These are phyloP conservation scores for Ichneumoninae sp. DNA, from an alignment of 2,888 invertebrate species.

Conservation along the genomic window DNA sequence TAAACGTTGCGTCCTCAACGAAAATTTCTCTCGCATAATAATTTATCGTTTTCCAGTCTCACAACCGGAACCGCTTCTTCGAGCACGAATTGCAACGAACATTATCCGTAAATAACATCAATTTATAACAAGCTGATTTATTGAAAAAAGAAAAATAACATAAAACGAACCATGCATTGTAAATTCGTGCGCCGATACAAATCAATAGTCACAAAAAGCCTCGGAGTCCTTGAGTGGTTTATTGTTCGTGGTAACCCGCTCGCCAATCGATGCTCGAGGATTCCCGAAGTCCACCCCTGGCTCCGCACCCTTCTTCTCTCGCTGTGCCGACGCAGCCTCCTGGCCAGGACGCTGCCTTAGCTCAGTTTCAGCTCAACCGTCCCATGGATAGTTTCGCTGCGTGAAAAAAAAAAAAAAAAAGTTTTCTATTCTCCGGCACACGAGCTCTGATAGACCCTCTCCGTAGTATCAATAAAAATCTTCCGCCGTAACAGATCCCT, in stretches of 20 bases:
- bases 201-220: constrained; percentile 26
- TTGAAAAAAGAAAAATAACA: background rate
- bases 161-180: background rate
- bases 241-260: constrained; percentile 44
- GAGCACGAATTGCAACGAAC: background rate
- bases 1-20: background rate
- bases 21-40: background rate
- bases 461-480: constrained; percentile 37
- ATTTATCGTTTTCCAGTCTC: background rate
- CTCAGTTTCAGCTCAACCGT: constrained; percentile 81
- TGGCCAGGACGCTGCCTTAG: constrained; percentile 82
- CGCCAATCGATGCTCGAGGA: constrained; percentile 71
- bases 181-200: background rate
- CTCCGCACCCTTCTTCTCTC: constrained; percentile 72
- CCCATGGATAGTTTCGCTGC: constrained; percentile 76
- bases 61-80: background rate
- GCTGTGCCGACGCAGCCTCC: constrained; percentile 79
- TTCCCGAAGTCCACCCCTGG: constrained; percentile 75
- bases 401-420: constrained; percentile 33
- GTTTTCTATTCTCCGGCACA: constrained; percentile 38
- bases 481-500: constrained; percentile 11
- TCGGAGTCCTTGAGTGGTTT: background rate
- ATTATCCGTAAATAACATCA: background rate
- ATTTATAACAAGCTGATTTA: background rate
- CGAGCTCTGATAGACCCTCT: background rate